Base-by-base conservation (phyloP, 2,797 vertebrate species). In the Buceros bicornis region DNA sequence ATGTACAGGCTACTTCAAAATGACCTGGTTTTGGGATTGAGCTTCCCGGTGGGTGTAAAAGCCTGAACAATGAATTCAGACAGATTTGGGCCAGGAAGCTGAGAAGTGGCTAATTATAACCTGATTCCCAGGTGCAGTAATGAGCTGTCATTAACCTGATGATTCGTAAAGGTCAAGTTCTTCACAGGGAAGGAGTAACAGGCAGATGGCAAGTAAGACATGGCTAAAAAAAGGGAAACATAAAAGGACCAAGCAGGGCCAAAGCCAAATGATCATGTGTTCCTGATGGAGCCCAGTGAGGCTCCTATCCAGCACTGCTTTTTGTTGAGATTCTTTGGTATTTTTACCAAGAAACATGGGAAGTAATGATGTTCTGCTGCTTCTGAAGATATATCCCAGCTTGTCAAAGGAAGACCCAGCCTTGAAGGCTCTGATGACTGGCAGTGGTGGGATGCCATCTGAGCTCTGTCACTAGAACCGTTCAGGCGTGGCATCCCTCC, bases 101-200 rank as follows among this genome's bases (percentile, higher is more conserved):
- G 21, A 21, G 74, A 84, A 73, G 58, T 83, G 45, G 66, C 91
- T 96, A 92, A 96, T 96, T 96, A 93, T 95, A 96, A 84, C 81
- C 58, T 79, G 90, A 67, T 80, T 87, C 90, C 69, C 91, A 94
- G 91, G 90, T 96, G 91, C 77, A 89, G 45, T 95, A 95, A 95
- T 94, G 91, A 91, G 80, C 42, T 96, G 76, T 96, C 93, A 84
- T 96, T 96, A 96, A 95, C 94, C 95, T 91, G 91, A 60, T 91
- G 96, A 82, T 93, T 94, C 9, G 21, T 83, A 95, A 95, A 96
- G 87, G 94, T 91, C 91, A 80, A 17, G 43, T 78, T 93, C 87
- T 94, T 94, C 89, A n/a, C 1, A 6, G 92, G 92, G 82, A 85
- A 92, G 93, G 78, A 93, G 54, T 88, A 86, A 62, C 50, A 93